A percentile compares a stretch with the other conserved stretches of the same genome.
phyloP scores from a whole-genome alignment of 35 echinoderm and acorn worm species.

The Apostichopus californicus region DNA sequence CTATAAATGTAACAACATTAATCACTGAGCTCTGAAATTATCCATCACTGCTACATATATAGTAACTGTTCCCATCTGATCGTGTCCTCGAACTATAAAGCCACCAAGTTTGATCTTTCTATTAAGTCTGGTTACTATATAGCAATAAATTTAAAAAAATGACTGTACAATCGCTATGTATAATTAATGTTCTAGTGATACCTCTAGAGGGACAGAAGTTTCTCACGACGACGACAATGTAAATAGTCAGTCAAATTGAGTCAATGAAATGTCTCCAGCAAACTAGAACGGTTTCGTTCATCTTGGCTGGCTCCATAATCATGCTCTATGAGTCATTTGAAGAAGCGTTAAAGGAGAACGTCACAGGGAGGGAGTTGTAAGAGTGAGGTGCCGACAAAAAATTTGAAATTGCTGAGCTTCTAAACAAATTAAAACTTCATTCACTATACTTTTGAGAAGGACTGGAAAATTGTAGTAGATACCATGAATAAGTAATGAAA shows the following conservation, averaged over 20 bases:
- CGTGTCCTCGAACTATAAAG: neutral
- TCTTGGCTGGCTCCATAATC: neutral
- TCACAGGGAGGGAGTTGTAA: neutral
- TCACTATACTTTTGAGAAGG: no score
- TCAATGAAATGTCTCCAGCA: neutral
- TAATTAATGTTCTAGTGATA: neutral
- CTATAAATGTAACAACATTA: no score
- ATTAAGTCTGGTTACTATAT: neutral
- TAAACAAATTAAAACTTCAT: no score
- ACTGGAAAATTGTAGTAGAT: no score
- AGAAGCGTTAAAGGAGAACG: neutral
- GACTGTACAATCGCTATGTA: neutral
- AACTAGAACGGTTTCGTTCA: neutral
- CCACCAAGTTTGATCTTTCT: neutral
- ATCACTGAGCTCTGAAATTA: no score
- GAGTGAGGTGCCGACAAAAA: no score
- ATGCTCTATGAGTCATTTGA: neutral
- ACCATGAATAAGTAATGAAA: no score
- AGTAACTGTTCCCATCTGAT: no score
- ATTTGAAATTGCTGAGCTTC: no score
- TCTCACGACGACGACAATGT: no score
- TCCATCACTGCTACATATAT: no score
- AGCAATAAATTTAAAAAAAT: neutral
- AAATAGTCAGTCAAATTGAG: neutral
- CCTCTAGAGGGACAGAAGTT: neutral